Evolutionary conservation across 2,888 invertebrate genomes (phyloP).

Genomic region (Tortricodes alternella): DNA sequence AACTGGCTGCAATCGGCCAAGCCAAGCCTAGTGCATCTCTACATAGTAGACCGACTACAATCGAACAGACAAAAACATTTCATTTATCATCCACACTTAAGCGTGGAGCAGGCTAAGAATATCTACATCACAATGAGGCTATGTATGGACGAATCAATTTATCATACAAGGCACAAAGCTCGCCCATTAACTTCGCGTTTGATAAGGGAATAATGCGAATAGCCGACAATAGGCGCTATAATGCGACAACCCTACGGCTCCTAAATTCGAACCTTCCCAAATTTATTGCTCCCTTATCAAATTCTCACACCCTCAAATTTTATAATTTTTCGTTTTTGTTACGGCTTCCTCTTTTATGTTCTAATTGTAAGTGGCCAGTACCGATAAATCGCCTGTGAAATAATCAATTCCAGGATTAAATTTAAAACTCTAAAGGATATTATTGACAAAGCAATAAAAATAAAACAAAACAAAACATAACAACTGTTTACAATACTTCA

Average conservation of each 20-base stretch:
- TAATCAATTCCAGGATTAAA: not conserved
- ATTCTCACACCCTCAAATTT: constrained; percentile 60
- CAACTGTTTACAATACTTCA: no score
- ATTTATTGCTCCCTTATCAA: constrained; percentile 73
- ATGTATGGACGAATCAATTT: constrained; percentile 75
- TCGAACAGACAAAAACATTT: constrained; percentile 46
- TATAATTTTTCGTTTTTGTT: constrained; percentile 37
- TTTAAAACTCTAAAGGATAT: no score
- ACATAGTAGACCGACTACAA: constrained; percentile 13
- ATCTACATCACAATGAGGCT: constrained; percentile 77
- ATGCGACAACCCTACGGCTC: constrained; percentile 65
- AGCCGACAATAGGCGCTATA: constrained; percentile 72
- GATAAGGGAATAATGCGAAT: constrained; percentile 78
- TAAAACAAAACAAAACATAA: no score
- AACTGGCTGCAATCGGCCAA: not conserved
- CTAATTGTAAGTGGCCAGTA: not conserved
- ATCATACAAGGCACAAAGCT: constrained; percentile 78
- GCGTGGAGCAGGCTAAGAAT: constrained; percentile 72
- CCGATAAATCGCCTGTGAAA: not conserved
- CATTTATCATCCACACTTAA: constrained; percentile 67
- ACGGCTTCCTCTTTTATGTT: not conserved
- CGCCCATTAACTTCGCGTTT: constrained; percentile 80
- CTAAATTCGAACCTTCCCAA: constrained; percentile 50
- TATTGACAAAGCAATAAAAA: no score
- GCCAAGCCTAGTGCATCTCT: not conserved